Evolutionary conservation across 92 coral and sea anemone species (phyloP), one percentile per base, ranked within the genome.

Genomic region (Heliopora coerulea): DNA sequence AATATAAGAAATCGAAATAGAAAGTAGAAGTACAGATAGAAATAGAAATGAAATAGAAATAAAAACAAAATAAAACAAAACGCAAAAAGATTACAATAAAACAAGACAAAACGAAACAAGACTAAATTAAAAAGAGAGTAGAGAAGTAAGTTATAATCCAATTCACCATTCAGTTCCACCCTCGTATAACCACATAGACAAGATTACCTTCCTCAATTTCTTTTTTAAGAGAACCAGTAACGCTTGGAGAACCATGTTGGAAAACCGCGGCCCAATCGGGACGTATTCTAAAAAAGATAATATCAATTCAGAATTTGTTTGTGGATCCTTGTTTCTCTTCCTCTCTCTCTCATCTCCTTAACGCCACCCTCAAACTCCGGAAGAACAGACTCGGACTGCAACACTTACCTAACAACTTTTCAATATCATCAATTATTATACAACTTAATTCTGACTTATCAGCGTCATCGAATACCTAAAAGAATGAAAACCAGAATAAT

Each of bases 381-480:
- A n/a, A 31, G 1, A 1, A 18, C 17, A 10, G 20, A 15, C 30
- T 61, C 3, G 8, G 19, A 68, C 1, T 8, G 32, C 14, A 27
- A 46, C 29, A 72, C 95, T 8, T 56, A 95, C 99, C 99, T 37
- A 95, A 79, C 23, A 95, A 62, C 49, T 92, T 85, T 63, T 95
- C 99, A 49, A 95, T 95, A 52, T 95, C 99, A 50, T 95, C 99
- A 25, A 95, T 90, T 44, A 95, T 86, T 74, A 95, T 80, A 56
- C 96, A 90, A 66, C 99, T 95, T 56, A 95, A 73, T 18, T 95
- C 90, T 0, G 99, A 95, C 62, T 95, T 95, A 81, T 95, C 99
- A 14, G 99, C 99, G 80, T 95, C 99, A 31, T 95, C 99, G 77
- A 95, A 95, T 28, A 95, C 86, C 99, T 95, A 58, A 28, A 49